A percentile compares a stretch with the other conserved stretches of the same genome.
These are phyloP conservation scores for Yasuhikotakia modesta DNA, from an alignment of 2,797 vertebrate genomes.

Conservation along the genomic window DNA sequence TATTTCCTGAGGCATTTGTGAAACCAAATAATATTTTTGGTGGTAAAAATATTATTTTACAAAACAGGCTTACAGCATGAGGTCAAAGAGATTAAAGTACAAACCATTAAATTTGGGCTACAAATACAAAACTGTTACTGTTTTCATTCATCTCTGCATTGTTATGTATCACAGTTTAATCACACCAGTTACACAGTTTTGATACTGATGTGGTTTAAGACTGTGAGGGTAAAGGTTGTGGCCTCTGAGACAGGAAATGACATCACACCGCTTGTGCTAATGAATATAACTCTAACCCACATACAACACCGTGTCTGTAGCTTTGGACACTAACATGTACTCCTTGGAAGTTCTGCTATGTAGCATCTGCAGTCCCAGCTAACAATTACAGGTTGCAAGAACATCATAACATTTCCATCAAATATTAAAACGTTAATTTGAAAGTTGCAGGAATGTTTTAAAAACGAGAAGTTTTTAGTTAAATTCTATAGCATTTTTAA, in stretches of 20 bases:
- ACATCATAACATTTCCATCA: too few species aligned
- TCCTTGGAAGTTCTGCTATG: conserved; percentile 58
- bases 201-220: conserved; percentile 69
- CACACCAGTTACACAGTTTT: conserved; percentile 74
- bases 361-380: conserved; percentile 21
- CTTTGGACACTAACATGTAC: conserved; percentile 62
- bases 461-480: too few species aligned
- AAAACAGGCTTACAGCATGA: conserved; percentile 6
- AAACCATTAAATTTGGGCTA: conserved; percentile 29
- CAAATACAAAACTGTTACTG: conserved; percentile 23
- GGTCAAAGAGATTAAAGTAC: conserved; percentile 22
- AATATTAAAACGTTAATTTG: too few species aligned
- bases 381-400: too few species aligned
- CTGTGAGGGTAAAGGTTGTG: conserved; percentile 76
- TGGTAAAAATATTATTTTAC: conserved; percentile 30
- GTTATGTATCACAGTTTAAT: conserved; percentile 58
- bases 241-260: conserved; percentile 77
- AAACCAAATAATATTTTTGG: conserved; percentile 22
- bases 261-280: conserved; percentile 73
- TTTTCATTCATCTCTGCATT: conserved; percentile 1
- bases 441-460: too few species aligned
- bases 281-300: conserved; percentile 78
- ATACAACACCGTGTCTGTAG: conserved; percentile 70
- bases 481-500: too few species aligned
- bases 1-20: conserved; percentile 21